Percentiles rank a stretch among this genome's conserved stretches.
phyloP scores from a whole-genome alignment of 1,140 invertebrate species.

The Drosophila nikananu region DNA sequence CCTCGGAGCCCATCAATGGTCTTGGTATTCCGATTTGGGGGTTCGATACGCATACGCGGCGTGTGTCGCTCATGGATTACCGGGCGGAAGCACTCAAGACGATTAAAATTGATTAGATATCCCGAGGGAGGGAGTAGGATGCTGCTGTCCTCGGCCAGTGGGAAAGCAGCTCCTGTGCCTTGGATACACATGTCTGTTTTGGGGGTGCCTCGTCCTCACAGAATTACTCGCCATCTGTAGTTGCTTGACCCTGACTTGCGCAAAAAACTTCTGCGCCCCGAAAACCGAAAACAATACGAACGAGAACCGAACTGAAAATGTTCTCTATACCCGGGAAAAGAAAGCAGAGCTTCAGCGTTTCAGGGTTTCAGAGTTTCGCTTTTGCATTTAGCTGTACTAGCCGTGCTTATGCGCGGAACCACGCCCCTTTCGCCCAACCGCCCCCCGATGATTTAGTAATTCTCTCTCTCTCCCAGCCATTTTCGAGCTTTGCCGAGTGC shows the following conservation, averaged over 20 bases:
- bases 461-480: neutral
- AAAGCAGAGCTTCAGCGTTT: neutral
- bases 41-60: slow-evolving; percentile 8
- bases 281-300: slow-evolving; percentile 53
- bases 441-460: slow-evolving; percentile 48
- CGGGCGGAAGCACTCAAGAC: slow-evolving; percentile 57
- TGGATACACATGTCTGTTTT: slow-evolving; percentile 6
- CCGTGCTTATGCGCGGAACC: slow-evolving; percentile 11
- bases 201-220: neutral
- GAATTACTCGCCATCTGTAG: slow-evolving; percentile 31
- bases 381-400: slow-evolving; percentile 58
- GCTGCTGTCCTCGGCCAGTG: slow-evolving; percentile 2
- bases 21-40: slow-evolving; percentile 5
- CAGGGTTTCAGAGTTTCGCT: slow-evolving; percentile 27
- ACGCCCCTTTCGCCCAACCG: slow-evolving; percentile 31
- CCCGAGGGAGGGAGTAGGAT: slow-evolving; percentile 2
- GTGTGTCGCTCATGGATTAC: slow-evolving; percentile 41
- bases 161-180: slow-evolving; percentile 16
- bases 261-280: slow-evolving; percentile 50
- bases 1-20: slow-evolving; percentile 19
- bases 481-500: slow-evolving; percentile 29
- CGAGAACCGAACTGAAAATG: slow-evolving; percentile 36
- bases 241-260: slow-evolving; percentile 83
- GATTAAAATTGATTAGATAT: slow-evolving; percentile 57
- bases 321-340: slow-evolving; percentile 61